Conservation (phyloP, 2,113 vertebrate genomes). For the Seriola quinqueradiata region DNA sequence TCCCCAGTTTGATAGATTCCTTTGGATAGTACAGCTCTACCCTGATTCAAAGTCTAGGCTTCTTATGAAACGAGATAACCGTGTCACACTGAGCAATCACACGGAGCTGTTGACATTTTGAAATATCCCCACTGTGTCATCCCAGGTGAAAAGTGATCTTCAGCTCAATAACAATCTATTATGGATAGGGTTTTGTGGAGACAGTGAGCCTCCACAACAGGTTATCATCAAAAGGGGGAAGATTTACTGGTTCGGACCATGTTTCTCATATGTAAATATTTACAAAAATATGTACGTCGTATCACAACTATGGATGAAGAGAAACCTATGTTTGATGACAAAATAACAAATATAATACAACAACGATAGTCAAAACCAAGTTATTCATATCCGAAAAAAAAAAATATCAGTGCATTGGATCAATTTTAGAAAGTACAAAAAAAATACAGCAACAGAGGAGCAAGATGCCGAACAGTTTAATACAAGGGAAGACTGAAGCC, state of each 20-base stretch:
- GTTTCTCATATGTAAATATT: not conserved
- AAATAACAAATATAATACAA: not conserved
- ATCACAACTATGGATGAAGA: not conserved
- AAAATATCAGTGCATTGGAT: not conserved
- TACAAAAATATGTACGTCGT: not conserved
- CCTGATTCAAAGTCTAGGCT: slow-evolving; percentile 11
- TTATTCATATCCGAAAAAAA: not conserved
- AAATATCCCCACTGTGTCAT: slow-evolving; percentile 72
- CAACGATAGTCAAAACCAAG: not conserved
- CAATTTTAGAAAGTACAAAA: not conserved
- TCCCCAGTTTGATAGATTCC: not conserved
- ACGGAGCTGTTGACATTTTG: slow-evolving; percentile 78
- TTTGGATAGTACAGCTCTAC: not conserved
- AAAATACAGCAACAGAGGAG: too few relatives aligned
- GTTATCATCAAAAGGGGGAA: slow-evolving; percentile 30
- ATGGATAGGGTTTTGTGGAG: slow-evolving; percentile 61
- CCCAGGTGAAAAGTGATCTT: slow-evolving; percentile 69
- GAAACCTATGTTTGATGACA: slow-evolving; percentile 9
- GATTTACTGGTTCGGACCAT: slow-evolving; percentile 1
- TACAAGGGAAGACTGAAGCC: too few relatives aligned
- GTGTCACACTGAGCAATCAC: slow-evolving; percentile 68
- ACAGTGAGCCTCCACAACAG: slow-evolving; percentile 34
- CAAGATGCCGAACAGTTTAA: too few relatives aligned
- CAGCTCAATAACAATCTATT: slow-evolving; percentile 75
- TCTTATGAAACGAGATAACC: slow-evolving; percentile 57